Evolutionary conservation across 2,797 vertebrate genomes (phyloP), one percentile per base, ranked within the genome.

Genomic region (Odontamblyopus rebecca): DNA sequence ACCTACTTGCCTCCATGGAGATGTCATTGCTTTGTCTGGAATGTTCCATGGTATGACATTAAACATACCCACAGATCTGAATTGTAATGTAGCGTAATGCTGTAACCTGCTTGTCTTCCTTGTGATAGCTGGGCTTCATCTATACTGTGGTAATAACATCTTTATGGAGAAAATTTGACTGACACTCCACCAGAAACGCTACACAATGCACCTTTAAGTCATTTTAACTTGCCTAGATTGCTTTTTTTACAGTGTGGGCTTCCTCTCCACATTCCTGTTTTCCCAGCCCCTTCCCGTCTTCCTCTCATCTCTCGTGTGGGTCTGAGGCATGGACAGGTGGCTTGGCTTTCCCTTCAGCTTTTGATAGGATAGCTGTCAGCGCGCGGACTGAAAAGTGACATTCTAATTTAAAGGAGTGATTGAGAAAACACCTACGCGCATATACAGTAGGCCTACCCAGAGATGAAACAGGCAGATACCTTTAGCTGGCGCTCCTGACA

Each of bases 341-440:
- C 77, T 81, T 48, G 65, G 80, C 30, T 82, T 86, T 85, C 75
- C 53, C 64, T 81, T 80, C 74, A 79, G 66, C 68, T 72, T 65
- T 72, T 86, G 86, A 89, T 78, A 74, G 86, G 86, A 91, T 83
- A 89, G 84, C 82, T 91, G 85, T 90, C 91, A 89, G 75, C 30
- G 67, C 77, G 74, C 72, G 83, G 88, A 88, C 75, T 32, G 83
- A 66, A 89, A 88, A 89, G 85, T 91, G 89, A 90, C 90, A 91
- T 89, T 93, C 86, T 92, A 91, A 93, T 94, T 87, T 90, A 82
- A 87, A 87, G 73, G 32, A 74, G 78, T 74, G 80, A 86, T 82
- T 81, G 71, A 79, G 27, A 80, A 80, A 86, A 71, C 71, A 82
- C 65, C 50, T 57, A 65, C 18, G 3, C 65, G 60, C 44, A 65